Evolutionary conservation across 2,113 vertebrate genomes (phyloP).

Genomic region (Phylloscopus trochilus): DNA sequence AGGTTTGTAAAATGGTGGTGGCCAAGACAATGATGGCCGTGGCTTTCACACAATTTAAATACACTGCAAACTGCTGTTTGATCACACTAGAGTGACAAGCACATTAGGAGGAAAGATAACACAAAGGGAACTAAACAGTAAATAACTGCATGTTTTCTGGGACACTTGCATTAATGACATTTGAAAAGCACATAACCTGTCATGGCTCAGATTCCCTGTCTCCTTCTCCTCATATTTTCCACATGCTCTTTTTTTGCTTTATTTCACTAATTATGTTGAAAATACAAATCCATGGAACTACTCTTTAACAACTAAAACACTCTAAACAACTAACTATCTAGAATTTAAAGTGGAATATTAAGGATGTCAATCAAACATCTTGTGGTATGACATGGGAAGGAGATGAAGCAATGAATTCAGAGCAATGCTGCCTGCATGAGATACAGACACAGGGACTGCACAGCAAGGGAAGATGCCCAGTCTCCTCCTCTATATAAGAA

Average conservation of each 20-base stretch:
- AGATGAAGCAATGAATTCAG: neutral
- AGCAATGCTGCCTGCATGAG: fast-evolving
- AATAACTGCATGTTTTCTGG: neutral
- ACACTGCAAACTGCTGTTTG: neutral
- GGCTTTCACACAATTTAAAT: neutral
- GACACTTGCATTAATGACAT: neutral
- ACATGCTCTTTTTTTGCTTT: neutral
- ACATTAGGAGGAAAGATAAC: neutral
- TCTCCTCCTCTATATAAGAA: neutral
- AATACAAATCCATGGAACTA: neutral
- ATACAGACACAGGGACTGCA: neutral
- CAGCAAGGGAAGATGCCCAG: neutral
- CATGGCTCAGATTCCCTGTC: neutral
- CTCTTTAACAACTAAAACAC: neutral
- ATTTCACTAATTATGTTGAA: neutral
- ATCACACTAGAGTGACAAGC: neutral
- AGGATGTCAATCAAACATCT: neutral
- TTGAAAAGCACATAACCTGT: neutral
- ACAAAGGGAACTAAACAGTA: neutral
- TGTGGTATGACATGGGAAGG: neutral
- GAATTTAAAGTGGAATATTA: constrained; percentile 30
- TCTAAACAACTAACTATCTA: neutral
- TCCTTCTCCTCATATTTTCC: neutral
- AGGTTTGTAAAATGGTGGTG: neutral
- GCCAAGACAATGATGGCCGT: neutral